phyloP scores from a whole-genome alignment of 2,797 vertebrate species.

The Pseudochirops cupreus region DNA sequence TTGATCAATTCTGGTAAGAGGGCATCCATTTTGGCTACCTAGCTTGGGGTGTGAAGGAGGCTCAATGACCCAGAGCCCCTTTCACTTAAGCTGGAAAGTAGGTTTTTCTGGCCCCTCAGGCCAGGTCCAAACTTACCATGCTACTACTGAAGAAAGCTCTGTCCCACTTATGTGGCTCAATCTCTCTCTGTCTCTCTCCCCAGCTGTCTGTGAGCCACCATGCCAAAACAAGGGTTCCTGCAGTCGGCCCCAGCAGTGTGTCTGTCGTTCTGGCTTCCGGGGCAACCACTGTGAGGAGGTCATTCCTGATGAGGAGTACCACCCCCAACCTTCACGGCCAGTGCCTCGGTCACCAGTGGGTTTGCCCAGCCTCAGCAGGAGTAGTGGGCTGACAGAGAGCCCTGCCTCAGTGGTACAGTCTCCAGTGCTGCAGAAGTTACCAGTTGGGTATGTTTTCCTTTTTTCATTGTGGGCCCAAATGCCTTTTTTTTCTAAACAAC shows the following conservation, averaged over 20 bases:
- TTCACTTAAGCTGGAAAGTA: neutral
- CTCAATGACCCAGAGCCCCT: neutral
- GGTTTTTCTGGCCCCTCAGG: neutral
- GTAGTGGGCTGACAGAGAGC: constrained; percentile 74
- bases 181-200: constrained; percentile 73
- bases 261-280: constrained; percentile 96
- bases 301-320: constrained; percentile 94
- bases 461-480: neutral
- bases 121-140: neutral
- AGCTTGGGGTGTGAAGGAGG: neutral
- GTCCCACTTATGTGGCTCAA: constrained; percentile 29
- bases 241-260: constrained; percentile 95
- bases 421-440: neutral
- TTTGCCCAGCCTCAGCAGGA: constrained; percentile 83
- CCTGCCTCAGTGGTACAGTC: constrained; percentile 66
- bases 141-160: neutral
- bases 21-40: neutral
- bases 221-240: constrained; percentile 98
- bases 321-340: constrained; percentile 85
- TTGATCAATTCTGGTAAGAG: neutral
- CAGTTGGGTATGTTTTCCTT: constrained; percentile 77
- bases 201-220: constrained; percentile 96
- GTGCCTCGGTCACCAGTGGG: constrained; percentile 84
- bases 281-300: constrained; percentile 93
- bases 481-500: neutral